These are phyloP conservation scores for Chymomyza fuscimana DNA, from an alignment of 2,888 invertebrate species.

Conservation along the genomic window DNA sequence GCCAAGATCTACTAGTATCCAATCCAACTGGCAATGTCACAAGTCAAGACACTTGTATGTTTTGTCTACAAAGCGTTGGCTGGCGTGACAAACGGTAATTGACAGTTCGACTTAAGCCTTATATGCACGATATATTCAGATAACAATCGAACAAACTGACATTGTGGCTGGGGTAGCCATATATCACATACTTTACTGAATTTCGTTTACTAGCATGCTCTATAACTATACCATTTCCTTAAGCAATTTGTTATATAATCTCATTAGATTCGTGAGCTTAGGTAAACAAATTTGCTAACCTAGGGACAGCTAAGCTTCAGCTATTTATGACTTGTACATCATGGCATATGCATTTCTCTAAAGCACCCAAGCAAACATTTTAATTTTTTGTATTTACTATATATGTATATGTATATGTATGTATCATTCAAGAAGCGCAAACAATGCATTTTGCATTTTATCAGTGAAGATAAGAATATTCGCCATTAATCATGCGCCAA, in stretches of 20 bases:
- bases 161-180: background rate
- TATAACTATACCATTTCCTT: background rate
- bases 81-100: conserved; percentile 61
- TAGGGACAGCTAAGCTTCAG: no score
- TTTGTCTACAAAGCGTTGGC: conserved; percentile 17
- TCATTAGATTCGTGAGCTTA: background rate
- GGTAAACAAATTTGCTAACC: no score
- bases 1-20: background rate
- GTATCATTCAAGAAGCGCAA: conserved; percentile 11
- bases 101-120: conserved; percentile 14
- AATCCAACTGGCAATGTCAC: background rate
- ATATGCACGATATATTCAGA: background rate
- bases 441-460: conserved; percentile 44
- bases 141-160: background rate
- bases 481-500: conserved; percentile 34
- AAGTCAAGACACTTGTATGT: conserved; percentile 1
- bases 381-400: conserved; percentile 12
- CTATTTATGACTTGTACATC: background rate
- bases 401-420: no score
- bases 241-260: background rate
- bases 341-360: background rate
- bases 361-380: conserved; percentile 23
- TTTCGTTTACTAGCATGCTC: background rate
- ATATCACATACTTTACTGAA: background rate
- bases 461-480: conserved; percentile 40